Conservation (phyloP, 2,888 invertebrate genomes). For the Morinoia aosen region DNA sequence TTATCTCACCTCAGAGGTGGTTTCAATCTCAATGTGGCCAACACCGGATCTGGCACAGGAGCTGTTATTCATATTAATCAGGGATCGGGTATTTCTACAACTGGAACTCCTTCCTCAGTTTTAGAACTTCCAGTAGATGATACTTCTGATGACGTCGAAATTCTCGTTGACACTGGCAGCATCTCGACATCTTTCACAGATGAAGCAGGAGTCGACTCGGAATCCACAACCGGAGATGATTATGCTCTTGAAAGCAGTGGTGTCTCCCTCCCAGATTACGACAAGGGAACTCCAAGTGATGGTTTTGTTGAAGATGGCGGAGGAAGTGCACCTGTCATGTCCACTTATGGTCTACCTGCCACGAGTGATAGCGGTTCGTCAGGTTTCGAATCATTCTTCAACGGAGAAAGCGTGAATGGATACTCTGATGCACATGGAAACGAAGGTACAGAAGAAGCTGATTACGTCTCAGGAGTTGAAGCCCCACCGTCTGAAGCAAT, state of each 20-base stretch:
- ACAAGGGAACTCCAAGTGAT: not conserved
- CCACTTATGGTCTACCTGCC: not conserved
- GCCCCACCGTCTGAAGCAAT: not conserved
- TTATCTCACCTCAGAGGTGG: not conserved
- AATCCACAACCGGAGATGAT: not conserved
- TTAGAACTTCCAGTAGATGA: not conserved
- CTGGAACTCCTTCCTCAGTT: not conserved
- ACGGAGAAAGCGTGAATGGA: not conserved
- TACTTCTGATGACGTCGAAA: not conserved
- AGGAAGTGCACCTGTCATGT: not conserved
- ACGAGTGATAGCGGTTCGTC: not conserved
- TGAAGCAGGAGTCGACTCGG: not conserved
- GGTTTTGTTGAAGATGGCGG: not conserved
- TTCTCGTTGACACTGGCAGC: not conserved
- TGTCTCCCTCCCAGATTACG: not conserved
- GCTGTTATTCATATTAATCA: not conserved
- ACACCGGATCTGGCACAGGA: conserved; percentile 22
- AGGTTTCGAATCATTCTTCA: conserved; percentile 1
- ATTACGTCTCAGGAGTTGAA: not conserved
- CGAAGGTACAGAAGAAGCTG: not conserved
- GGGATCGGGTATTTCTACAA: not conserved
- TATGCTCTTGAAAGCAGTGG: not conserved
- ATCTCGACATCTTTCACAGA: not conserved
- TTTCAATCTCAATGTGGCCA: conserved; percentile 34
- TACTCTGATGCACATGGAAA: not conserved